Percentiles rank a stretch among this genome's conserved stretches.
These are phyloP conservation scores for Ataeniobius toweri DNA, from an alignment of 2,797 vertebrate genomes.

Conservation along the genomic window DNA sequence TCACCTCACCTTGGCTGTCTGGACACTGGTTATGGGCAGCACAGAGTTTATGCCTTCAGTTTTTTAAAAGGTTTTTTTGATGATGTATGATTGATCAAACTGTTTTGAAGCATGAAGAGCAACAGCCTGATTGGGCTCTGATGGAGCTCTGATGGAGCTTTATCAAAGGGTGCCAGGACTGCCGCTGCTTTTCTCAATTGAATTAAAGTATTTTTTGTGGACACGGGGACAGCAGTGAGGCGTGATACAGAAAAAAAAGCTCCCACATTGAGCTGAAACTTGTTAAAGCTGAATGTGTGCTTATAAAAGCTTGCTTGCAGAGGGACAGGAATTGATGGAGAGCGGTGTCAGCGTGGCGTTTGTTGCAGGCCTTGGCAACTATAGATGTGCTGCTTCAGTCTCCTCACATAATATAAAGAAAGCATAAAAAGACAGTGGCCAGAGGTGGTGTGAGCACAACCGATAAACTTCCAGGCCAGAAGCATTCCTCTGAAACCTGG, in stretches of 20 bases:
- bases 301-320: slow-evolving; percentile 24
- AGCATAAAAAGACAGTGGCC: slow-evolving; percentile 50
- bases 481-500: slow-evolving; percentile 49
- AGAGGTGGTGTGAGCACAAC: slow-evolving; percentile 32
- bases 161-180: slow-evolving; percentile 10
- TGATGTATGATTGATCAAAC: slow-evolving; percentile 47
- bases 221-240: slow-evolving; percentile 33
- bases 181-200: slow-evolving; percentile 28
- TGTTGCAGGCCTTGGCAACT: slow-evolving; percentile 52
- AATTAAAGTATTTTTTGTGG: slow-evolving; percentile 26
- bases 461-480: slow-evolving; percentile 41
- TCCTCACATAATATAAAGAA: slow-evolving; percentile 58
- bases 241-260: slow-evolving; percentile 27
- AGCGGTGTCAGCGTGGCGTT: slow-evolving; percentile 39
- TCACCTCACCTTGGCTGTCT: slow-evolving; percentile 51
- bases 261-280: slow-evolving; percentile 18
- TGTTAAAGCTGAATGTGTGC: slow-evolving; percentile 25
- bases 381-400: slow-evolving; percentile 42
- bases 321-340: slow-evolving; percentile 15
- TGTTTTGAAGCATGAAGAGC: slow-evolving; percentile 43
- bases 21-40: slow-evolving; percentile 29
- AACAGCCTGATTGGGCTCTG: slow-evolving; percentile 40
- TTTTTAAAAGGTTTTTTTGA: slow-evolving; percentile 38
- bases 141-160: slow-evolving; percentile 22
- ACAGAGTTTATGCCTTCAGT: slow-evolving; percentile 27